Percentiles rank a stretch among this genome's conserved stretches.
phyloP scores from a whole-genome alignment of 2,113 vertebrate genomes.

The Turnix velox region DNA sequence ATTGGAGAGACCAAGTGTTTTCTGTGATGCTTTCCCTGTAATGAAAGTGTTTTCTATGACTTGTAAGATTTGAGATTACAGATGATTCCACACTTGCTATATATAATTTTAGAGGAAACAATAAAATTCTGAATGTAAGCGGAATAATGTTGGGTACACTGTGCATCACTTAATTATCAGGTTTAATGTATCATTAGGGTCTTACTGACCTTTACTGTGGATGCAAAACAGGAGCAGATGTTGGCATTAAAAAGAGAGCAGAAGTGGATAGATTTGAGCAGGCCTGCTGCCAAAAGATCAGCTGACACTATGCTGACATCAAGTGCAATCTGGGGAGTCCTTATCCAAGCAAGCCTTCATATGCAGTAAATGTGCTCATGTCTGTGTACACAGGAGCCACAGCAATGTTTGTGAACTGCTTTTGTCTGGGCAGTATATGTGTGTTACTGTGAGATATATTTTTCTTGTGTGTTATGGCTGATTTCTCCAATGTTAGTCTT shows the following conservation, averaged over 20 bases:
- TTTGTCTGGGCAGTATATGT: neutral
- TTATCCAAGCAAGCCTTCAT: neutral
- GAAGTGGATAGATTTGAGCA: neutral
- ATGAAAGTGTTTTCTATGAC: neutral
- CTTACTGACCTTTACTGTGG: neutral
- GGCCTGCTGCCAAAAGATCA: neutral
- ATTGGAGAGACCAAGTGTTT: neutral
- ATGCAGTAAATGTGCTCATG: fast-evolving
- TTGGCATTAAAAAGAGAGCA: constrained; percentile 12
- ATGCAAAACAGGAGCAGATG: constrained; percentile 18
- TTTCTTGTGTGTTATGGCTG: neutral
- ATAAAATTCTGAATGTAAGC: neutral
- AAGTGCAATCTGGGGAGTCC: constrained; percentile 5
- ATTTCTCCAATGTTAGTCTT: neutral
- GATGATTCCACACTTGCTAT: neutral
- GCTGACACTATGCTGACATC: constrained; percentile 14
- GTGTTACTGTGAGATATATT: neutral
- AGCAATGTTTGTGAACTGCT: neutral
- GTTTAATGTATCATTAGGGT: neutral
- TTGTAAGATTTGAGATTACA: neutral
- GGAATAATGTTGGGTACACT: fast-evolving
- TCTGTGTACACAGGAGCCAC: neutral
- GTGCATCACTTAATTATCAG: neutral
- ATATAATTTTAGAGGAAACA: neutral
- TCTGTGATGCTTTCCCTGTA: neutral